These are phyloP conservation scores for Xanthia icteritia DNA, from an alignment of 2,888 invertebrate genomes.

Conservation along the genomic window DNA sequence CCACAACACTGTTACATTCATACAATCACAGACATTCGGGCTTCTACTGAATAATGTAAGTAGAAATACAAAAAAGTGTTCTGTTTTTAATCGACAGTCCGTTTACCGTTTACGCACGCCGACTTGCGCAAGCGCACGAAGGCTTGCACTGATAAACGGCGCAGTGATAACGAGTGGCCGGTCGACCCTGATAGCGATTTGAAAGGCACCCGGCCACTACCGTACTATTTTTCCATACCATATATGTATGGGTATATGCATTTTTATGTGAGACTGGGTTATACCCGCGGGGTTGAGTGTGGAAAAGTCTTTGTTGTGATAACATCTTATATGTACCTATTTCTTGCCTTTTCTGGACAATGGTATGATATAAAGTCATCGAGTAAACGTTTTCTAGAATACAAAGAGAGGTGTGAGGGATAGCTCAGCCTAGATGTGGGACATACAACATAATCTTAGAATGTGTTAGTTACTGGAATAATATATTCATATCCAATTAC, in stretches of 20 bases:
- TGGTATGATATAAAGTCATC: not conserved
- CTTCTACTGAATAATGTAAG: not conserved
- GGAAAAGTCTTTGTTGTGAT: slow-evolving; percentile 27
- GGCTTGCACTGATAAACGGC: slow-evolving; percentile 62
- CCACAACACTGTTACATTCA: not conserved
- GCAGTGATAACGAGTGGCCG: slow-evolving; percentile 61
- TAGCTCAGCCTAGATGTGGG: not conserved
- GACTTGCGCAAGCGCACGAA: slow-evolving; percentile 54
- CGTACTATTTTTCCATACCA: slow-evolving; percentile 57
- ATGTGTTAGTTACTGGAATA: not conserved
- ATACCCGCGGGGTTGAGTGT: not conserved
- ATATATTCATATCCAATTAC: not conserved
- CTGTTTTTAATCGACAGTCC: slow-evolving; percentile 34
- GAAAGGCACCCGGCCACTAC: slow-evolving; percentile 56
- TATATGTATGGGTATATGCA: slow-evolving; percentile 41
- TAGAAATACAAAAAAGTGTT: slow-evolving; percentile 1
- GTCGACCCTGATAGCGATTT: slow-evolving; percentile 65
- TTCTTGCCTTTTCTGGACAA: not conserved
- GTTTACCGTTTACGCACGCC: slow-evolving; percentile 48
- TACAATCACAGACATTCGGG: not conserved
- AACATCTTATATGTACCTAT: not conserved
- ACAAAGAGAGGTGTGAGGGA: not conserved
- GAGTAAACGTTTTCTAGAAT: not conserved
- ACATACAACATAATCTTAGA: not conserved
- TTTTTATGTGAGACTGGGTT: slow-evolving; percentile 27